These are phyloP conservation scores for Spilosoma lubricipeda DNA, from an alignment of 2,888 invertebrate genomes.

Conservation along the genomic window DNA sequence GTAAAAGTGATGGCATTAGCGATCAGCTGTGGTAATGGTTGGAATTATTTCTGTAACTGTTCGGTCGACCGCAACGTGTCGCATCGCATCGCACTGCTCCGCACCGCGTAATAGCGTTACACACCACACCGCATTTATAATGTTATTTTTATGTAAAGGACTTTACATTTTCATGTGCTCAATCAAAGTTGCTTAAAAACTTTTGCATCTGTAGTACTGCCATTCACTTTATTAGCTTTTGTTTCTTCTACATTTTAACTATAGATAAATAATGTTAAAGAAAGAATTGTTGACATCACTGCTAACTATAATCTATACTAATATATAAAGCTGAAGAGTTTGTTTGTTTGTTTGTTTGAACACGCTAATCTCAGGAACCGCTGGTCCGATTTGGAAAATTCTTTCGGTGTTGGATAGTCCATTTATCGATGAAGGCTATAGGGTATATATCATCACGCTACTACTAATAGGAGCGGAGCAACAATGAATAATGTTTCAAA, in stretches of 20 bases:
- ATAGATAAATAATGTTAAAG: too few relatives aligned
- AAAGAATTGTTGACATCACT: neutral
- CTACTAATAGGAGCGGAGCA: too few relatives aligned
- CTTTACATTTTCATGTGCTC: slow-evolving; percentile 14
- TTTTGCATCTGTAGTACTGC: neutral
- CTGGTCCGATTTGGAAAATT: too few relatives aligned
- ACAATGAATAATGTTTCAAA: too few relatives aligned
- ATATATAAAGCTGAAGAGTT: too few relatives aligned
- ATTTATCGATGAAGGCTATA: too few relatives aligned
- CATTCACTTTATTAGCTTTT: neutral
- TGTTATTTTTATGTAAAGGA: neutral
- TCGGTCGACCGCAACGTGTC: slow-evolving; percentile 7
- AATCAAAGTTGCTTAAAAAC: neutral
- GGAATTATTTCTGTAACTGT: slow-evolving; percentile 22
- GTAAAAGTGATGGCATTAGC: neutral
- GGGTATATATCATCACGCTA: too few relatives aligned
- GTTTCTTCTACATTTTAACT: too few relatives aligned
- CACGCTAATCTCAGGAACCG: too few relatives aligned
- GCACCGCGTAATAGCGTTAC: neutral
- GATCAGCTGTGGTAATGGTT: slow-evolving; percentile 26
- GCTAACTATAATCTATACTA: too few relatives aligned
- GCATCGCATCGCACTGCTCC: neutral
- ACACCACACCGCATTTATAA: slow-evolving; percentile 7
- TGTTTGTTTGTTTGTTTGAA: too few relatives aligned
- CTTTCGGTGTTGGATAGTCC: too few relatives aligned